Base-by-base conservation (phyloP, 53 echinoderm and acorn worm genomes). In the Henricia sp. region DNA sequence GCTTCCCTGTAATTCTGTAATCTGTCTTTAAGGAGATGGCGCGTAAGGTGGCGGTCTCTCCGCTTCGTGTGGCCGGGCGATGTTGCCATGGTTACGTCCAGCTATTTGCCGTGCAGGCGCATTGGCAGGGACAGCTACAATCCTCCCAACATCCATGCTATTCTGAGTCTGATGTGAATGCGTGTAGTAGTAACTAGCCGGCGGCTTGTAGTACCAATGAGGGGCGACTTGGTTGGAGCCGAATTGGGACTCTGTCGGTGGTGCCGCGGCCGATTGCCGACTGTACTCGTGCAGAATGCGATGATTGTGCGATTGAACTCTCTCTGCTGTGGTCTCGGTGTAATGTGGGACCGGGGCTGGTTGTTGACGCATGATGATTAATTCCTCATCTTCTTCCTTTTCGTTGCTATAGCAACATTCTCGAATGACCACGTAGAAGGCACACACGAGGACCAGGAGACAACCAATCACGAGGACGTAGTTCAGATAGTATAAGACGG, bases 11-110 rank as follows among this genome's bases (percentile, higher is more conserved):
- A n/a, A n/a, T n/a, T n/a, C n/a, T n/a, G n/a, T n/a, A n/a, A n/a
- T n/a, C n/a, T n/a, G n/a, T n/a, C n/a, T 14, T 37, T 36, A 24
- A 16, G 52, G 37, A 37, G 20, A 21, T 36, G 76, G 76, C 13
- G 76, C 76, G 29, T 76, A 76, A 6, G 76, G 76, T 29, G 76
- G 76, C 59, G 76, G 76, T 57, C 76, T 57, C 5, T 56, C 28
- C 6, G 34, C 37, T 55, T 40, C 76, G 1, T 12, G 4, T 25
- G 13, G 46, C n/a, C 58, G 76, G 58, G 9, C 26, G 2, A 38
- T 28, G 3, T 58, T 29, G 0, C 40, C 55, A 19, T 56, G 16
- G 56, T 41, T 74, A 24, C n/a, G n/a, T n/a, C n/a, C n/a, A n/a
- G n/a, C n/a, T n/a, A n/a, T n/a, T n/a, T 32, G 59, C 26, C 59